phyloP scores from a whole-genome alignment of 2,113 vertebrate genomes.

The Orthonyx spaldingii region DNA sequence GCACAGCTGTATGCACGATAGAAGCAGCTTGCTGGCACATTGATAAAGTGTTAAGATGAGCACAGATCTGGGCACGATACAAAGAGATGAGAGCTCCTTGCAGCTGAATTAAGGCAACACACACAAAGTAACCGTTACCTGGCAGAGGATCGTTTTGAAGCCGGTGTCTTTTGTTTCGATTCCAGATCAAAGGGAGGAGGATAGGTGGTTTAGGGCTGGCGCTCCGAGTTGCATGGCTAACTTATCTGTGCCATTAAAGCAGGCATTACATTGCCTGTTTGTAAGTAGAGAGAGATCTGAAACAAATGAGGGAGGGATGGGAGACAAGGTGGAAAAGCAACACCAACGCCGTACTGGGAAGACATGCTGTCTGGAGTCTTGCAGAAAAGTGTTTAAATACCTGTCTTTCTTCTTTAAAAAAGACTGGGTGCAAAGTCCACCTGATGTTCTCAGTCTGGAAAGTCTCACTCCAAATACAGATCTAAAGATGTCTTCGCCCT shows the following conservation, averaged over 20 bases:
- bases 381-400: background rate
- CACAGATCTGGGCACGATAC: background rate
- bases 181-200: constrained; percentile 5
- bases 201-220: background rate
- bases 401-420: background rate
- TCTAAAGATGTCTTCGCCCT: background rate
- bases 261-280: background rate
- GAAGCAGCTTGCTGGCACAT: constrained; percentile 23
- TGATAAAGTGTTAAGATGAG: constrained; percentile 24
- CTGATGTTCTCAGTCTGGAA: background rate
- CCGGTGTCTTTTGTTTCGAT: background rate
- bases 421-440: background rate
- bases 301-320: background rate
- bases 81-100: background rate
- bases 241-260: constrained; percentile 10
- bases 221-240: background rate
- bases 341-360: background rate
- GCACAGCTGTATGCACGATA: background rate
- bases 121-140: background rate
- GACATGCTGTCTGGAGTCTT: background rate
- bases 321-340: background rate
- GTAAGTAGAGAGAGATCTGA: background rate
- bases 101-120: background rate
- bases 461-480: background rate
- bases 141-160: background rate